These are phyloP conservation scores for Platynereis dumerilii DNA, from an alignment of 2,888 invertebrate species.

Conservation along the genomic window DNA sequence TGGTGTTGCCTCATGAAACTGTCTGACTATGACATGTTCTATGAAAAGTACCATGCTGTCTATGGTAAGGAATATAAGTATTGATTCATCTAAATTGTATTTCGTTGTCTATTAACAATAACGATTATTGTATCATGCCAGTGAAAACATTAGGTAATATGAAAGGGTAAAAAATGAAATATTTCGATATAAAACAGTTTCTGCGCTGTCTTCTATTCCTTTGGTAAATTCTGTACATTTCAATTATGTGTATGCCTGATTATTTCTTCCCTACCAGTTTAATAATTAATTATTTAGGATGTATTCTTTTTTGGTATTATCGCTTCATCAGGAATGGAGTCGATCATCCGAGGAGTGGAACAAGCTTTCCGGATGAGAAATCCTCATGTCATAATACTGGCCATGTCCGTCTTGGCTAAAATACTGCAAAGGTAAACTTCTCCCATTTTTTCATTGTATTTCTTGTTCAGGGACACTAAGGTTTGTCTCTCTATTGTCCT, in stretches of 20 bases:
- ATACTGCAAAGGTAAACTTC: constrained; percentile 15
- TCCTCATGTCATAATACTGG: background rate
- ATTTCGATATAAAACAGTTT: too few species aligned
- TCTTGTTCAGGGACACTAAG: background rate
- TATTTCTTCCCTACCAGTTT: too few species aligned
- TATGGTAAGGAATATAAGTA: constrained; percentile 5
- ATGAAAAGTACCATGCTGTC: background rate
- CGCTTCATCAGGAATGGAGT: constrained; percentile 7
- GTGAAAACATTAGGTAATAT: too few species aligned
- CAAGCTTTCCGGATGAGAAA: background rate
- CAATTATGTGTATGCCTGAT: too few species aligned
- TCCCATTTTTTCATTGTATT: background rate
- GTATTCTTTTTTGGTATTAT: too few species aligned
- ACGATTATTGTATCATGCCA: too few species aligned
- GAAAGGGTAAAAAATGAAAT: too few species aligned
- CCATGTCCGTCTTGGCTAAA: background rate
- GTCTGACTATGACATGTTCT: background rate
- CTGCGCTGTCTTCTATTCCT: too few species aligned
- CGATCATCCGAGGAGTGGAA: constrained; percentile 1
- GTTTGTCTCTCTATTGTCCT: too few species aligned
- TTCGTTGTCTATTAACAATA: background rate
- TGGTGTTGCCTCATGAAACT: background rate
- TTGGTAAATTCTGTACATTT: too few species aligned
- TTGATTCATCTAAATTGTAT: background rate
- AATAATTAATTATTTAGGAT: too few species aligned